Base-by-base conservation (phyloP, 2,113 vertebrate genomes). In the Camelus dromedarius region DNA sequence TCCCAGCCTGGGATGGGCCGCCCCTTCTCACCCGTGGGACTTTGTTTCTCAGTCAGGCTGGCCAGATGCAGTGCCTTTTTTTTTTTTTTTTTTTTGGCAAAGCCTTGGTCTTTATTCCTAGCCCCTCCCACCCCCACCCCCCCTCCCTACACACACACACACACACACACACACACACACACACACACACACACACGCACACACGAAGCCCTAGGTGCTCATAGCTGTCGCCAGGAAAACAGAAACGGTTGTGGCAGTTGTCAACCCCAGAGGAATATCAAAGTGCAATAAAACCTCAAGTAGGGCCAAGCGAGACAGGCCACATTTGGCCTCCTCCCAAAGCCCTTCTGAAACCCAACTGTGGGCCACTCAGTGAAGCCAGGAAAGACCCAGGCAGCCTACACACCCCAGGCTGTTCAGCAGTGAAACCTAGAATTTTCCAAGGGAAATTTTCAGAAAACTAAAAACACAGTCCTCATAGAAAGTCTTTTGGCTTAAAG, bases 401-500 rank as follows among this genome's bases (percentile, higher is more conserved):
- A 35, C 13, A 79, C 7, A 20, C 19, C 13, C 10, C 48, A 12
- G 48, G 35, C 38, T 82, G 80, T 42, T 73, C 48, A 38, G 48
- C 19, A 75, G 56, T 7, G 42, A 93, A 89, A 42, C 7, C 1
- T 35, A 7, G 50, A 56, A 19, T 79, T 50, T 46, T 48, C 81
- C 19, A 69, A 91, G 86, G 22, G 56, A 8, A 48, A 28, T 75
- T 54, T 79, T 42, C n/a, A 69, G 60, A 66, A 91, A 38, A 19
- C 19, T 50, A 20, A 89, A 86, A 88, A 35, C 75, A 76, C 7
- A 58, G 46, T 54, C 26, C 30, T 86, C 70, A 24, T 32, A 26
- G 38, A 83, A 87, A 69, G n/a, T 66, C 66, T 76, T 87, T 79
- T 83, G 42, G 85, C 67, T 69, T 58, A 62, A 93, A 86, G 48